Percentiles rank a stretch among this genome's conserved stretches.
Conservation (phyloP, 2,888 invertebrate species). For the Eucriotettix oculatus region DNA sequence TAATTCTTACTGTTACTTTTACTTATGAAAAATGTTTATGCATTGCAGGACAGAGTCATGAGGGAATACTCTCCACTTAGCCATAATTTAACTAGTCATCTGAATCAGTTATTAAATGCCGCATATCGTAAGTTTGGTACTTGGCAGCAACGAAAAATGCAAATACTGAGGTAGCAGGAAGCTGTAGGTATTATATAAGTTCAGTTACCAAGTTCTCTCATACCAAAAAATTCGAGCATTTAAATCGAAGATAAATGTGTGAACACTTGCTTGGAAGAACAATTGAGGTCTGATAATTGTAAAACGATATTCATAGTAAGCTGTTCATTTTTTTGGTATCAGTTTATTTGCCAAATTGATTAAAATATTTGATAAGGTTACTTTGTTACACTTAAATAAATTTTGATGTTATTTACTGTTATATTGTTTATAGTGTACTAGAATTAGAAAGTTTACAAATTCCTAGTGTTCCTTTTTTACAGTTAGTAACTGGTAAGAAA, state of each 20-base stretch:
- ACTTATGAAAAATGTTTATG: too few relatives aligned
- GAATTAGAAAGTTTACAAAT: too few relatives aligned
- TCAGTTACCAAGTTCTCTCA: neutral
- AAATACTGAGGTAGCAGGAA: constrained; percentile 8
- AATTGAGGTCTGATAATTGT: too few relatives aligned
- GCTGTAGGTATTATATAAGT: neutral
- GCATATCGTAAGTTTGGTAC: constrained; percentile 72
- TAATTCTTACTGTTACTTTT: too few relatives aligned
- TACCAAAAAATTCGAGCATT: neutral
- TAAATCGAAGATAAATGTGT: neutral
- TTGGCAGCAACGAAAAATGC: constrained; percentile 54
- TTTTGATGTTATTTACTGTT: too few relatives aligned
- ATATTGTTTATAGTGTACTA: too few relatives aligned
- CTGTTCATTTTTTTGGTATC: neutral
- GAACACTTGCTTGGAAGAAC: too few relatives aligned
- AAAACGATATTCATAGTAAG: neutral
- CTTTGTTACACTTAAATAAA: too few relatives aligned
- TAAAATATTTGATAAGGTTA: too few relatives aligned
- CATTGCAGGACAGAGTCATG: constrained; percentile 56
- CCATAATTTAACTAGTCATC: constrained; percentile 64
- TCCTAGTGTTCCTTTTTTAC: too few relatives aligned
- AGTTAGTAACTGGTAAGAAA: too few relatives aligned
- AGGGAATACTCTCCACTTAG: constrained; percentile 66
- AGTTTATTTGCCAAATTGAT: too few relatives aligned
- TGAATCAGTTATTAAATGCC: constrained; percentile 72